Conservation (phyloP, 1,140 invertebrate genomes). For the Procambarus clarkii region DNA sequence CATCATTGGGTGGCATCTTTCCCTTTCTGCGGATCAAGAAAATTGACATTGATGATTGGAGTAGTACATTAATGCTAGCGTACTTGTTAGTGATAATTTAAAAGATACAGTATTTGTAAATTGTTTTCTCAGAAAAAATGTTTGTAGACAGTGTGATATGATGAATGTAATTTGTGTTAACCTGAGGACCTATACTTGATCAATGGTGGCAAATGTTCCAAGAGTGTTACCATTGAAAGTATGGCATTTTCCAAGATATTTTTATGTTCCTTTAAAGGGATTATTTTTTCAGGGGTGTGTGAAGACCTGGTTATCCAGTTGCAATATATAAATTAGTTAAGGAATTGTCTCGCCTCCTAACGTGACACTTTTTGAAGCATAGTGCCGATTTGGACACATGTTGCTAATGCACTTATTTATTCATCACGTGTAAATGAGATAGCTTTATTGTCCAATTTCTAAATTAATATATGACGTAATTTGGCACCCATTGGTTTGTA, state of each 20-base stretch:
- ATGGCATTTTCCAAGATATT: not conserved
- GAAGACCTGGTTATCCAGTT: not conserved
- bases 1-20: too few relatives aligned
- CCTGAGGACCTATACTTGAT: not conserved
- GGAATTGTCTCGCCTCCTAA: not conserved
- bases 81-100: too few relatives aligned
- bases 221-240: too few relatives aligned
- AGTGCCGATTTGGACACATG: not conserved
- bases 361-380: not conserved
- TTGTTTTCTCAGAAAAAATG: too few relatives aligned
- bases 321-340: not conserved
- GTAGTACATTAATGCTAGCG: not conserved
- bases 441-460: not conserved
- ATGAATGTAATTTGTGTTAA: not conserved
- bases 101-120: too few relatives aligned
- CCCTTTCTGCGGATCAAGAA: not conserved
- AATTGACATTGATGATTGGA: not conserved
- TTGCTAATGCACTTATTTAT: not conserved
- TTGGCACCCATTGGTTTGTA: not conserved
- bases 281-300: too few relatives aligned
- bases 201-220: not conserved
- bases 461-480: not conserved
- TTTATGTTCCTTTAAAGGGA: not conserved
- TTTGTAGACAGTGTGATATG: not conserved
- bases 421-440: not conserved